Evolutionary conservation across 2,888 invertebrate species (phyloP).

Genomic region (Graphium colonna): DNA sequence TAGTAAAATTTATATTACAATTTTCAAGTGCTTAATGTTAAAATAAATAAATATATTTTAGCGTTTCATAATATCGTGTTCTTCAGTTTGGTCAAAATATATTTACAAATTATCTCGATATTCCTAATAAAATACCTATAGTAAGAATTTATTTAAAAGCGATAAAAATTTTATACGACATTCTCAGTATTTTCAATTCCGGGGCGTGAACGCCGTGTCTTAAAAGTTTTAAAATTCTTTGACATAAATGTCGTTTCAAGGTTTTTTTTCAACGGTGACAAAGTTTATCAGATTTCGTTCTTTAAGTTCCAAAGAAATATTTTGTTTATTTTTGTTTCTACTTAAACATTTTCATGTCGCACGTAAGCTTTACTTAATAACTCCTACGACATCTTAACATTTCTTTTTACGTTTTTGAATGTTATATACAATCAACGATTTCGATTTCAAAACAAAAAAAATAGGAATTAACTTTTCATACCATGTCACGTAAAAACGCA

Average conservation of each 20-base stretch:
- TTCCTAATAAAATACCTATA: no score
- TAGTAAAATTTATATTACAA: no score
- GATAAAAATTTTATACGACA: no score
- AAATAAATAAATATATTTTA: no score
- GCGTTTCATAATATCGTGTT: no score
- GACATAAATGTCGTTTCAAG: conserved; percentile 15
- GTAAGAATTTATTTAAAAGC: no score
- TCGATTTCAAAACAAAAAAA: neutral
- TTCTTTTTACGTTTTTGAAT: neutral
- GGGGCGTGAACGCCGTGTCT: neutral
- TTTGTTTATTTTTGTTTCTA: conserved; percentile 7
- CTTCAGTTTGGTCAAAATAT: no score
- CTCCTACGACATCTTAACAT: neutral
- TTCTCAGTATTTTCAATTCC: no score
- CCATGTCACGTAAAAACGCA: no score
- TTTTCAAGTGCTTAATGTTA: no score
- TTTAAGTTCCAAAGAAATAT: conserved; percentile 14
- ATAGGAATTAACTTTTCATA: neutral
- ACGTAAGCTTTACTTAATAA: conserved; percentile 8
- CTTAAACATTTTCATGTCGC: conserved; percentile 15
- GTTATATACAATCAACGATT: no score
- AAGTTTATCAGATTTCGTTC: conserved; percentile 19
- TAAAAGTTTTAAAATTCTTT: conserved; percentile 6
- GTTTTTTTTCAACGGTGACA: conserved; percentile 15
- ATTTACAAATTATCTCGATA: no score